Percentiles rank a stretch among this genome's conserved stretches.
phyloP scores from a whole-genome alignment of 2,797 vertebrate genomes.

The Poecilia picta region DNA sequence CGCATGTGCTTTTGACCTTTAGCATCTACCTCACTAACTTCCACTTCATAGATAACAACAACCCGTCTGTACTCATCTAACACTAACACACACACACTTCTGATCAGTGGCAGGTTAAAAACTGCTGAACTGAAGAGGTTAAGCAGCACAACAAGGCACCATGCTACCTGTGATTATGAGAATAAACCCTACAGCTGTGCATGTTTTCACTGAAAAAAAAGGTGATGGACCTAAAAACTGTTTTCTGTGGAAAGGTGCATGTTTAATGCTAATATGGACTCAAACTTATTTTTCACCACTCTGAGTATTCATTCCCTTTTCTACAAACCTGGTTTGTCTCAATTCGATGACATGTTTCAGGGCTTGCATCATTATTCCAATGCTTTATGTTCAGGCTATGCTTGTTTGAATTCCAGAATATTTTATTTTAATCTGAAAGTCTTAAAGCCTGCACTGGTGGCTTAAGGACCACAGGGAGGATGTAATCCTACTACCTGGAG shows the following conservation, averaged over 20 bases:
- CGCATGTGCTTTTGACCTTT: too few species aligned
- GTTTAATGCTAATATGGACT: neutral
- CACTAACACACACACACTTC: too few species aligned
- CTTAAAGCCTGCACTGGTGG: neutral
- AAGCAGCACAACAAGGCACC: too few species aligned
- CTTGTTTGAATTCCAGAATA: neutral
- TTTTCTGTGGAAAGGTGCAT: neutral
- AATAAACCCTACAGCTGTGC: too few species aligned
- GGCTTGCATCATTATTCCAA: neutral
- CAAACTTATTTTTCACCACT: neutral
- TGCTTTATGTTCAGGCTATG: neutral
- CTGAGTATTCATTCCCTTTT: neutral
- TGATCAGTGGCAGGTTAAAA: too few species aligned
- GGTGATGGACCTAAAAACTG: neutral
- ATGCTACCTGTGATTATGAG: too few species aligned
- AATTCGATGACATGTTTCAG: neutral
- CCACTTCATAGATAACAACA: too few species aligned
- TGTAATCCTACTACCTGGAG: neutral
- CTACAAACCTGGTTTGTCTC: neutral
- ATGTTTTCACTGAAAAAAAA: too few species aligned
- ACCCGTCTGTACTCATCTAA: too few species aligned
- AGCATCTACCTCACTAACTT: too few species aligned
- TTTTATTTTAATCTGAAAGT: neutral
- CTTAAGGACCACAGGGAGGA: slow-evolving; percentile 1
- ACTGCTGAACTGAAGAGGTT: too few species aligned